Evolutionary conservation across 2,113 vertebrate genomes (phyloP), one percentile per base, ranked within the genome.

Genomic region (Columba livia): DNA sequence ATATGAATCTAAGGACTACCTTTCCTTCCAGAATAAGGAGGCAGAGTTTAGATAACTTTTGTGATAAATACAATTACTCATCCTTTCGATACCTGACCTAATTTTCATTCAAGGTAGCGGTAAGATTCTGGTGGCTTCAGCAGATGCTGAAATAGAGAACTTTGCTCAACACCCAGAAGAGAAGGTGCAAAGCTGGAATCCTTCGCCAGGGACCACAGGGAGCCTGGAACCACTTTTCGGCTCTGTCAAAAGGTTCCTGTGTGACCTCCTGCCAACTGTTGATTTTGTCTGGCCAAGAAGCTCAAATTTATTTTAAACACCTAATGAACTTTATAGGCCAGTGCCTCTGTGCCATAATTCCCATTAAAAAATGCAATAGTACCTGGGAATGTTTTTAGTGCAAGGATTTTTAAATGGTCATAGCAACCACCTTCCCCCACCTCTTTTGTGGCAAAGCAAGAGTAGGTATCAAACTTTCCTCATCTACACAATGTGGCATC

Each of bases 251-350:
- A 69, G 10, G 48, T 93, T 85, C 73, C 70, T 72, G 31, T 3
- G 24, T 87, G 93, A 96, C 84, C 29, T 72, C 65, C 61, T 75
- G 86, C 73, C 93, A 94, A 85, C 48, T 36, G 19, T 84, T 90
- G 74, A 92, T 86, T 90, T 90, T 81, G 42, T 38, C 77, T 92
- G 72, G 82, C 89, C 65, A 89, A 87, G 69, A 90, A 77, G 38
- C 42, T 88, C 47, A 88, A 60, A 89, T 26, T 69, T 71, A 64
- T 86, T 95, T 93, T 93, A 95, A 93, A 92, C 64, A 86, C 69
- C 65, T 89, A 93, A 90, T 84, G 77, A 94, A 93, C 23, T 87
- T 92, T 74, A 94, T 78, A 87, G 79, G 8, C 10, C 64, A 79
- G 50, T 53, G 50, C 40, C 72, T 91, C 79, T 40, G 32, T 62